These are phyloP conservation scores for Albula goreensis DNA, from an alignment of 2,113 vertebrate genomes.

Conservation along the genomic window DNA sequence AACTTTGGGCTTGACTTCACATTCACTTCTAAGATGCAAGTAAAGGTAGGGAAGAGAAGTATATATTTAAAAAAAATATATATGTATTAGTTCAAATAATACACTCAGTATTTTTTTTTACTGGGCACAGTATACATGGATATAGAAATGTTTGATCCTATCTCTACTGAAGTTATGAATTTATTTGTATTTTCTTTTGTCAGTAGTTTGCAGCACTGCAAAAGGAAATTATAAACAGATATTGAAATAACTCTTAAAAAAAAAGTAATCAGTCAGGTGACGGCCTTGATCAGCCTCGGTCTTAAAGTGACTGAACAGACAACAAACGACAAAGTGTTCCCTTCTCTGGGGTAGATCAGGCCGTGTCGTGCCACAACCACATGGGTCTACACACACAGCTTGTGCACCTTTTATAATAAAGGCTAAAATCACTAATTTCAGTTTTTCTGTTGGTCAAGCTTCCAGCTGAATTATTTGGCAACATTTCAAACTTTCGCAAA, in stretches of 20 bases:
- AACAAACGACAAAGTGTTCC: background rate
- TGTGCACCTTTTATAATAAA: background rate
- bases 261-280: background rate
- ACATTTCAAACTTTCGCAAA: background rate
- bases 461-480: background rate
- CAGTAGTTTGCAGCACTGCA: background rate
- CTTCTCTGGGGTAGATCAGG: too few relatives aligned
- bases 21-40: background rate
- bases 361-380: background rate
- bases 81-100: background rate
- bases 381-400: background rate
- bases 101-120: background rate
- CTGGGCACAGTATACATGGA: background rate
- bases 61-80: background rate
- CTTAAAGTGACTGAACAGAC: background rate
- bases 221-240: background rate
- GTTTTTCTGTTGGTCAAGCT: background rate
- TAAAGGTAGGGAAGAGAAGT: background rate
- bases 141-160: background rate
- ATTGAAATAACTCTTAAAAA: background rate
- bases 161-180: background rate
- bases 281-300: background rate
- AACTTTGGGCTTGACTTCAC: background rate
- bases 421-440: slow-evolving; percentile 1
- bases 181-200: background rate